A percentile compares a stretch with the other conserved stretches of the same genome.
Evolutionary conservation across 1,140 invertebrate species (phyloP).

Genomic region (Tribolium castaneum): DNA sequence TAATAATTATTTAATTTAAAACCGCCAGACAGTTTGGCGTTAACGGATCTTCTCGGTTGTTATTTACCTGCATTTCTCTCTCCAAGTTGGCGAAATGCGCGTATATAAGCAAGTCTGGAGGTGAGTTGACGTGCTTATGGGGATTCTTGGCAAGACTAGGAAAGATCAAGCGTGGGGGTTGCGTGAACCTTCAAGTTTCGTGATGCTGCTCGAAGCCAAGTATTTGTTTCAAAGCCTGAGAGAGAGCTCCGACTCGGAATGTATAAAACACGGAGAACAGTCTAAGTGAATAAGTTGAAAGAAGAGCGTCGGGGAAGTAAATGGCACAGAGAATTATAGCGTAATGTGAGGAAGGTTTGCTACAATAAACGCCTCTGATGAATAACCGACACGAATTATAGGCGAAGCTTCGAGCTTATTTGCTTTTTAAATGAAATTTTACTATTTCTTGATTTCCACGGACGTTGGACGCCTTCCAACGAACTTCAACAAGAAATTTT

Average conservation of each 20-base stretch:
- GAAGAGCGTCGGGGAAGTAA: constrained; percentile 23
- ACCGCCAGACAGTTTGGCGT: background rate
- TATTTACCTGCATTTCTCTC: constrained; percentile 1
- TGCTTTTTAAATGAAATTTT: constrained; percentile 31
- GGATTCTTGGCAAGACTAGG: constrained; percentile 40
- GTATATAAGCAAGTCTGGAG: constrained; percentile 10
- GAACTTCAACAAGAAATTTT: background rate
- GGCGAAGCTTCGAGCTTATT: constrained; percentile 20
- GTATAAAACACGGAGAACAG: constrained; percentile 27
- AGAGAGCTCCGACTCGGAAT: constrained; percentile 30
- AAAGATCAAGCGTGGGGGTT: constrained; percentile 38
- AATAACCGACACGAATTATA: constrained; percentile 34
- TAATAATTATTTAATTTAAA: background rate
- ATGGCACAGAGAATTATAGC: constrained; percentile 31
- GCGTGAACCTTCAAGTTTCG: constrained; percentile 35
- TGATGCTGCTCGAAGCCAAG: constrained; percentile 21
- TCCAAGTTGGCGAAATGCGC: background rate
- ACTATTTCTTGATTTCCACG: constrained; percentile 19
- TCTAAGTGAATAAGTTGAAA: constrained; percentile 41
- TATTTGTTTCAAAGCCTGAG: constrained; percentile 38
- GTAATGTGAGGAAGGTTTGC: constrained; percentile 33
- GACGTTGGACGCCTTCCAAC: background rate
- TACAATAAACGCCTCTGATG: constrained; percentile 33
- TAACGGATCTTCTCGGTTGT: background rate
- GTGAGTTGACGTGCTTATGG: constrained; percentile 43